Evolutionary conservation across 2,113 vertebrate species (phyloP).

Genomic region (Axis porcinus): DNA sequence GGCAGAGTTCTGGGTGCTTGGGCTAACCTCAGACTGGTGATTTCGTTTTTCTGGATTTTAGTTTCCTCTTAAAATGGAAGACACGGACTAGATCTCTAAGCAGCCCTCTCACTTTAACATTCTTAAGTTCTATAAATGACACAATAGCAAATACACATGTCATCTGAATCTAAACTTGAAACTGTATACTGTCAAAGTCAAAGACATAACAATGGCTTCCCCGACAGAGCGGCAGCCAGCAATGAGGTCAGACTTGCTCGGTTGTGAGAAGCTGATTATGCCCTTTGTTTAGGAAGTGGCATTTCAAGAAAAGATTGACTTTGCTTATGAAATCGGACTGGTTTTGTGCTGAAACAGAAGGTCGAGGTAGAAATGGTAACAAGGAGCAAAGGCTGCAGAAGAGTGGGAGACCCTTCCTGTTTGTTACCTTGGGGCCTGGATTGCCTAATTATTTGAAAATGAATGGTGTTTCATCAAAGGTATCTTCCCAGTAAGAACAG

Average conservation of each 20-base stretch:
- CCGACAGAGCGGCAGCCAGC: not conserved
- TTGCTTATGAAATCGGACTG: not conserved
- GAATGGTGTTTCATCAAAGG: slow-evolving; percentile 13
- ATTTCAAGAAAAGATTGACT: not conserved
- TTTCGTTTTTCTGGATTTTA: not conserved
- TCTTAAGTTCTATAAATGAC: not conserved
- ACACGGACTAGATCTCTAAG: not conserved
- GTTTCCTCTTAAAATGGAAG: not conserved
- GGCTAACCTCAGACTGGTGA: not conserved
- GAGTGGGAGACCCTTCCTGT: not conserved
- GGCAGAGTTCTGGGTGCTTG: not conserved
- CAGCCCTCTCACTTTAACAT: not conserved
- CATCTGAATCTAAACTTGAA: slow-evolving; percentile 1
- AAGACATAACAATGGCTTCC: not conserved
- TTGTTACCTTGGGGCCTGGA: not conserved
- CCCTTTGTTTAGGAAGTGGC: slow-evolving; percentile 24
- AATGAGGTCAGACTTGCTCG: not conserved
- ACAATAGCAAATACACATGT: not conserved
- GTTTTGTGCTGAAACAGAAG: slow-evolving; percentile 13
- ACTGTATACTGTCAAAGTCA: not conserved
- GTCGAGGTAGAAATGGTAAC: not conserved
- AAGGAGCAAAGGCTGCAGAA: not conserved
- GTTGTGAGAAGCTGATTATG: not conserved
- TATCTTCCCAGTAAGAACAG: not conserved
- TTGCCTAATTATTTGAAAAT: slow-evolving; percentile 24